Evolutionary conservation across 1,140 invertebrate species (phyloP).

Genomic region (Trichogramma pretiosum): DNA sequence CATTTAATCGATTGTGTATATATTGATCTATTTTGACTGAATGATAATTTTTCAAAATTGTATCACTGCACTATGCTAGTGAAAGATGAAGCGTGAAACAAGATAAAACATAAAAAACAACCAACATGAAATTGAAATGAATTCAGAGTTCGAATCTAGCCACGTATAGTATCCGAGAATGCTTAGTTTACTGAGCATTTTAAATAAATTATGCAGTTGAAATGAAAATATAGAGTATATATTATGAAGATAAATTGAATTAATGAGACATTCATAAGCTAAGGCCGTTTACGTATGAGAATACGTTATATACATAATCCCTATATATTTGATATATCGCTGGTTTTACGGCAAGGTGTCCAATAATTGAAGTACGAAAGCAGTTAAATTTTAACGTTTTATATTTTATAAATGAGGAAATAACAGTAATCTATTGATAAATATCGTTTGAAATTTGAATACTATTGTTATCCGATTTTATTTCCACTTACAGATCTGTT

Average conservation of each 20-base stretch:
- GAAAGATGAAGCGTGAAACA: too few relatives aligned
- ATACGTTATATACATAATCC: constrained; percentile 26
- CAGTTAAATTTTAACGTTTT: constrained; percentile 41
- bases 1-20: constrained; percentile 5
- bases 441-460: too few relatives aligned
- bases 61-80: too few relatives aligned
- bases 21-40: too few relatives aligned
- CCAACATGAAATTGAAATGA: constrained; percentile 23
- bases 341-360: constrained; percentile 35
- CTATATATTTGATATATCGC: constrained; percentile 42
- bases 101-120: too few relatives aligned
- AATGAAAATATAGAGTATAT: constrained; percentile 26
- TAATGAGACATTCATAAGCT: constrained; percentile 10
- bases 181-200: constrained; percentile 30
- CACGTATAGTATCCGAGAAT: constrained; percentile 28
- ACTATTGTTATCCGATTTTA: too few relatives aligned
- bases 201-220: constrained; percentile 20
- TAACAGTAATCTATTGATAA: too few relatives aligned
- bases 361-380: constrained; percentile 26
- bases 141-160: constrained; percentile 28
- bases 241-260: constrained; percentile 20
- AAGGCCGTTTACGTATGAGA: constrained; percentile 8
- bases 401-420: constrained; percentile 21
- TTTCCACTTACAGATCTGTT: too few relatives aligned
- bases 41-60: too few relatives aligned